These are phyloP conservation scores for Proterorhinus semilunaris DNA, from an alignment of 2,113 vertebrate species.

Conservation along the genomic window DNA sequence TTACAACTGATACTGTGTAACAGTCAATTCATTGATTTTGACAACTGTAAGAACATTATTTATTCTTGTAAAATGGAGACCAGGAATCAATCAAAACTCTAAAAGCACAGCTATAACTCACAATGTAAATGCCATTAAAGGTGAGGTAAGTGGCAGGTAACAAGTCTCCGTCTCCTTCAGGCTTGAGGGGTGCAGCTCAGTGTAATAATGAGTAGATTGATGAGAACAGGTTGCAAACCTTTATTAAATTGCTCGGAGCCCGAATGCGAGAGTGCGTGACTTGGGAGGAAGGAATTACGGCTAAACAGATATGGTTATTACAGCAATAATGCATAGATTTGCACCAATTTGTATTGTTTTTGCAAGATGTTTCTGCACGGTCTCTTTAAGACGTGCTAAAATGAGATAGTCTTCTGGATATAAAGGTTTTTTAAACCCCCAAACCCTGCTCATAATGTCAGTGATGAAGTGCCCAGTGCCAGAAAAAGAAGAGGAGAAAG, in stretches of 20 bases:
- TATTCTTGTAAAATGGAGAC: neutral
- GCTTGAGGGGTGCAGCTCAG: slow-evolving; percentile 23
- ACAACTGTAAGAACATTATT: neutral
- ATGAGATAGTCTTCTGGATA: neutral
- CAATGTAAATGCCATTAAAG: slow-evolving; percentile 30
- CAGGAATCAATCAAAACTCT: slow-evolving; percentile 25
- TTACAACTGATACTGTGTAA: too few relatives aligned
- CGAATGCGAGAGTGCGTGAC: slow-evolving; percentile 11
- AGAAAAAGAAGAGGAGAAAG: neutral
- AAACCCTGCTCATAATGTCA: neutral
- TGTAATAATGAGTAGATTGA: slow-evolving; percentile 46
- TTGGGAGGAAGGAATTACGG: neutral
- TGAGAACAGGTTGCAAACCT: slow-evolving; percentile 32
- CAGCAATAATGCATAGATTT: slow-evolving; percentile 7
- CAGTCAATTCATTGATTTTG: too few relatives aligned
- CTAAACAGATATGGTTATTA: slow-evolving; percentile 4
- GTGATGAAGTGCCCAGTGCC: neutral
- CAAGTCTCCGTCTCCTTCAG: slow-evolving; percentile 29
- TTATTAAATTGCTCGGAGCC: slow-evolving; percentile 27
- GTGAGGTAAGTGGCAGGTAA: slow-evolving; percentile 38
- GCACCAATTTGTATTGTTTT: neutral
- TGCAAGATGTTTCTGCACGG: neutral
- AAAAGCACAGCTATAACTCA: slow-evolving; percentile 10
- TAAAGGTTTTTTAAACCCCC: slow-evolving; percentile 2
- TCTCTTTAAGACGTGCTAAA: slow-evolving; percentile 1